phyloP scores from a whole-genome alignment of 2,888 invertebrate species.

The Micoletzkya japonica region DNA sequence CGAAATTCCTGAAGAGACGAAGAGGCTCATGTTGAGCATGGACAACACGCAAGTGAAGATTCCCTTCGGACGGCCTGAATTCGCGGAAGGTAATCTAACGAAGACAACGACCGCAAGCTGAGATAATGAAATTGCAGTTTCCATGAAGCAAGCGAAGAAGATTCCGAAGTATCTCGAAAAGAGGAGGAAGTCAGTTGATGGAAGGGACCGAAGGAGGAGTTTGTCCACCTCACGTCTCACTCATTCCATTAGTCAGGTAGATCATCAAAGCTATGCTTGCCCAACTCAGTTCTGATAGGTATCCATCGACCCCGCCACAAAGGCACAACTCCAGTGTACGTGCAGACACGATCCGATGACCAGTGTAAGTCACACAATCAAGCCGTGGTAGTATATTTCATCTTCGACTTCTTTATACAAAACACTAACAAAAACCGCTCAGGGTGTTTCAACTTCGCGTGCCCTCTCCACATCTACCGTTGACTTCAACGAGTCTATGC shows the following conservation, averaged over 20 bases:
- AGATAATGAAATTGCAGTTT: background rate
- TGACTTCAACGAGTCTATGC: constrained; percentile 35
- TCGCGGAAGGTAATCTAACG: constrained; percentile 35
- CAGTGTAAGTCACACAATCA: constrained; percentile 25
- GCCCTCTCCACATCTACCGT: constrained; percentile 46
- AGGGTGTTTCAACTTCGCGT: constrained; percentile 28
- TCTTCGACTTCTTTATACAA: background rate
- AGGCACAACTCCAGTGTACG: constrained; percentile 12
- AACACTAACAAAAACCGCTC: background rate
- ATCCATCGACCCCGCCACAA: background rate
- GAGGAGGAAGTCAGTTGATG: constrained; percentile 24
- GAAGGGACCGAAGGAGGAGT: constrained; percentile 25
- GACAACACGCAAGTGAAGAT: constrained; percentile 46
- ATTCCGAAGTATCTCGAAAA: constrained; percentile 28
- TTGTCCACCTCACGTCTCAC: constrained; percentile 21
- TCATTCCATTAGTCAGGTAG: constrained; percentile 25
- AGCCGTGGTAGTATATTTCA: too few relatives aligned
- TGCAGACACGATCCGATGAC: constrained; percentile 17
- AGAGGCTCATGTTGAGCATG: constrained; percentile 48
- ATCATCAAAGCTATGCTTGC: background rate
- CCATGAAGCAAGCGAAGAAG: constrained; percentile 26
- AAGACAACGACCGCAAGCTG: background rate
- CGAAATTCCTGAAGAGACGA: constrained; percentile 51
- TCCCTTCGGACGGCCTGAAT: constrained; percentile 48
- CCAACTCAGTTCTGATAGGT: background rate